Base-by-base conservation (phyloP, 2,113 vertebrate genomes). In the Tricholaema leucomelas region DNA sequence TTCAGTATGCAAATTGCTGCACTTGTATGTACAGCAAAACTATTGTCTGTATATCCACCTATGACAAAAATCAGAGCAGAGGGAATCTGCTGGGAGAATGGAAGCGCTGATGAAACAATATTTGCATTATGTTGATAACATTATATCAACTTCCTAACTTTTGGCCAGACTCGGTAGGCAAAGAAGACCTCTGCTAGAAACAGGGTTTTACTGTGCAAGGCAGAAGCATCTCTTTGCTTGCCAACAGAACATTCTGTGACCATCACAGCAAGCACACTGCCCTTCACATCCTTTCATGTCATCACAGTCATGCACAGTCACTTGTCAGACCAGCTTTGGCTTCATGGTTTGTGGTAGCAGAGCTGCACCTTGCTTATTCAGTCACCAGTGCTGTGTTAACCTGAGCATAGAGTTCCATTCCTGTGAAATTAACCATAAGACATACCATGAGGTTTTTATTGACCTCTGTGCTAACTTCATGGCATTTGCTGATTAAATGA, bases 201-300 rank as follows among this genome's bases (percentile, higher is more conserved):
- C 30, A n/a, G 33, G 7, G 8, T 50, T 82, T 78, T 7, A 0
- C 33, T 64, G 36, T 42, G 19, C 7, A 75, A 81, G 46, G 24
- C 19, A 38, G 8, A 28, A 75, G 9, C 0, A 0, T 42, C 1
- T 0, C 11, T 65, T 85, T 80, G 56, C 40, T 23, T 77, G 8
- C 12, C 72, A 17, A 18, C n/a, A 58, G 40, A 44, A 65, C 44
- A 8, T 69, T 11, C 64, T 35, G 23, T 80, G 80, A 40, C 35
- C 25, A 24, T 56, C 19, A 21, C 44, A 73, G 54, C 15, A 38
- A 48, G 28, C 1, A 2, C 8, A 14, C 15, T 56, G 67, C 7
- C 8, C 59, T 82, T 70, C n/a, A 15, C 16, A 44, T 30, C 30
- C 69, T 52, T 64, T 58, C 50, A 20, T 35, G 61, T 27, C 17